Evolutionary conservation across 2,797 vertebrate species (phyloP), one percentile per base, ranked within the genome.

Genomic region (Thunnus albacares): DNA sequence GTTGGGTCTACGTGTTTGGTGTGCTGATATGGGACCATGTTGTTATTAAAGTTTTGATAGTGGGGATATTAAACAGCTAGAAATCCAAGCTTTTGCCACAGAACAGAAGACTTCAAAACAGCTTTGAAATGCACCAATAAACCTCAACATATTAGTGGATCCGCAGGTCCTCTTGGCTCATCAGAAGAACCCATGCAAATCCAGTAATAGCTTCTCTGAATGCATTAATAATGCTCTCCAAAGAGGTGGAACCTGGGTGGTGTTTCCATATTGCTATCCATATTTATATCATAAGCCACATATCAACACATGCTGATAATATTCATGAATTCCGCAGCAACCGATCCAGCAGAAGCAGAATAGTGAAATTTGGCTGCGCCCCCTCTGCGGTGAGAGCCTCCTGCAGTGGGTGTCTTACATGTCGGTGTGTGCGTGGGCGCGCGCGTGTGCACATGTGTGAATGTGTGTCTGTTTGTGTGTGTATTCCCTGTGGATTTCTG

Each of bases 271-370:
- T 86, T 84, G 81, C 84, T 66, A 90, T 92, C 89, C 87, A 92
- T 92, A 94, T 94, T 93, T 91, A 90, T 87, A 90, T 85, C 73
- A 69, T 70, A 83, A 88, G 80, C 82, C 89, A 80, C 83, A 75
- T 81, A 91, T 89, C 84, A 89, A 79, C 87, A 87, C 87, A 75
- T 59, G 75, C 83, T 88, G 89, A 93, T 91, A 83, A 92, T 91
- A 94, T 94, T 91, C 91, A 93, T 92, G 89, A 90, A 90, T 90
- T 93, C 90, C 52, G 17, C n/a, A 52, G 87, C 82, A 80, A 57
- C 53, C 26, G 66, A 88, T 85, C 77, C 74, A 71, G 82, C 69
- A 85, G 77, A 81, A 68, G 77, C 75, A 72, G 68, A 62, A 77
- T 22, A 64, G 81, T 70, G 61, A 83, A 80, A 89, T 87, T 80